Evolutionary conservation across 2,888 invertebrate species (phyloP).

Genomic region (Drosophila sordidula): DNA sequence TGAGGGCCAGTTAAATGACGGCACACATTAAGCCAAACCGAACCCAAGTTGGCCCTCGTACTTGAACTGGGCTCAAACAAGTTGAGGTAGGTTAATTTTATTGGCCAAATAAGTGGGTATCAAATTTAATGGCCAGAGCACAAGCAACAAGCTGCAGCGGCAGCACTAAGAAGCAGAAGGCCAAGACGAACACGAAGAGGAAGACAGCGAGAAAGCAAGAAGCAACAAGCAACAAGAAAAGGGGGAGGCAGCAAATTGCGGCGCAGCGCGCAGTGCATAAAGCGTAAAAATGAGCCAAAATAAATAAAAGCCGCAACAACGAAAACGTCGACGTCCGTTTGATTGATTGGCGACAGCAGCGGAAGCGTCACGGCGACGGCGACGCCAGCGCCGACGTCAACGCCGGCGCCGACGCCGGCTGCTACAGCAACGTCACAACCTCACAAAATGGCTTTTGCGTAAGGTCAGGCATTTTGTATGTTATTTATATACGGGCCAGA

Average conservation of each 20-base stretch:
- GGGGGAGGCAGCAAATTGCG: conserved; percentile 42
- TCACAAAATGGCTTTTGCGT: conserved; percentile 69
- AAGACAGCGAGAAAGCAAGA: conserved; percentile 16
- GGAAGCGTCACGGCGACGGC: conserved; percentile 48
- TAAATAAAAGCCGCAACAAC: conserved; percentile 70
- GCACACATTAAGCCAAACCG: conserved; percentile 44
- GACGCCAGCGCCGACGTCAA: conserved; percentile 7
- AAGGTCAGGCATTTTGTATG: conserved; percentile 62
- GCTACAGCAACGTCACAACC: conserved; percentile 18
- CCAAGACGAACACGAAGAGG: conserved; percentile 23
- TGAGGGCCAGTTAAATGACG: conserved; percentile 53
- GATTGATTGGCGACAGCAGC: conserved; percentile 68
- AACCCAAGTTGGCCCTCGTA: conserved; percentile 46
- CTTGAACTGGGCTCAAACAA: conserved; percentile 56
- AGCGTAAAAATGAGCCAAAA: conserved; percentile 77
- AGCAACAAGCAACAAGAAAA: conserved; percentile 6
- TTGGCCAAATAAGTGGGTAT: conserved; percentile 83
- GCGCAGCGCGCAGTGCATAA: conserved; percentile 68
- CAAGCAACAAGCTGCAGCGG: conserved; percentile 18
- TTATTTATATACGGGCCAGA: not conserved
- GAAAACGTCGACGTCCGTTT: conserved; percentile 51
- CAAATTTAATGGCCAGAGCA: conserved; percentile 73
- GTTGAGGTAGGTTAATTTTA: conserved; percentile 82
- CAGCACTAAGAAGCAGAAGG: conserved; percentile 30
- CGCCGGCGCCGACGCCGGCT: conserved; percentile 10